Base-by-base conservation (phyloP, 35 echinoderm and acorn worm species). In the Apostichopus californicus region DNA sequence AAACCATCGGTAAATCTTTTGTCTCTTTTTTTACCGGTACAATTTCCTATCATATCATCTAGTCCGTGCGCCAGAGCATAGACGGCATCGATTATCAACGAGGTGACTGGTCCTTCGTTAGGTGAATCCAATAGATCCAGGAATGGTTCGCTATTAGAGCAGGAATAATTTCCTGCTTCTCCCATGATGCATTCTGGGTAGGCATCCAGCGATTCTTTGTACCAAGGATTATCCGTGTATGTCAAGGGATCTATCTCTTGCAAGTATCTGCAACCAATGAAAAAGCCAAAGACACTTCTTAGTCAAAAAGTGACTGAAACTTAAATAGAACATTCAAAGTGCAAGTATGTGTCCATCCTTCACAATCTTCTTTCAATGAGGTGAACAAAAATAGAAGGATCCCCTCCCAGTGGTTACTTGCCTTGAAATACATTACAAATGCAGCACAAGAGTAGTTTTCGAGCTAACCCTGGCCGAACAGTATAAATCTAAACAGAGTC, bases 41-140 rank as follows among this genome's bases (percentile, higher is more conserved):
- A 92, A 25, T 92, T 66, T 77, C 79, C 71, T 0, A 95, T 63
- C 90, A 96, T 93, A 57, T 98, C 77, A 88, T 98, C 75, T 11
- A 98, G 70, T 57, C 90, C 78, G 87, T 96, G 78, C 17, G 94
- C 96, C 54, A 98, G 88, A 11, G 93, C 91, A 81, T 96, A 92
- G 0, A 98, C 94, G 56, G 96, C 94, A 91, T 98, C 96, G 60
- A 98, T 98, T n/a, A 98, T 83, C 65, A 98, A 93, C 11, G 92
- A 92, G 0, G 94, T 87, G 65, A 87, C 60, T 11, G 70, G 71
- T 9, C 94, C 96, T 24, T 97, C 96, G 12, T 87, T 87, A 2
- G 88, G 25, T n/a, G 90, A 87, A 77, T 94, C 93, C 55, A 94
- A 78, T 26, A 90, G 61, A 22, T 70, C 55, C 77, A 78, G 58